A percentile compares a stretch with the other conserved stretches of the same genome.
phyloP scores from a whole-genome alignment of 2,113 vertebrate species.

The Ailurus styani region DNA sequence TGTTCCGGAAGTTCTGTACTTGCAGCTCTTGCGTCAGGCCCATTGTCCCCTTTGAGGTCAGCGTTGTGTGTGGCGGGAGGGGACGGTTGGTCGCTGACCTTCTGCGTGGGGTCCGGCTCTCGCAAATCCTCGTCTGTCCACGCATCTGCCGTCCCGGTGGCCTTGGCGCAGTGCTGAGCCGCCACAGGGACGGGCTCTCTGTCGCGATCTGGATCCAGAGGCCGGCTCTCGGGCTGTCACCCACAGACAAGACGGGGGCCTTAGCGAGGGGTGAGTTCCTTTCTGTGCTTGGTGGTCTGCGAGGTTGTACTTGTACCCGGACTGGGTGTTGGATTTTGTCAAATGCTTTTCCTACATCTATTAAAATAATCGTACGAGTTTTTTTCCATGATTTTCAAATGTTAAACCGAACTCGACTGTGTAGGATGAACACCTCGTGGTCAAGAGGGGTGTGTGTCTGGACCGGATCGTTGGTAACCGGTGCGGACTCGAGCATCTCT shows the following conservation, averaged over 20 bases:
- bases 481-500: background rate
- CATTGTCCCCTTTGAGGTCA: too few relatives aligned
- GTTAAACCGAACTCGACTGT: background rate
- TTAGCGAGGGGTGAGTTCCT: background rate
- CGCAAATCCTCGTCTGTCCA: too few relatives aligned
- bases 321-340: background rate
- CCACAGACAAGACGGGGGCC: background rate
- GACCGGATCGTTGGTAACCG: too few relatives aligned
- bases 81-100: too few relatives aligned
- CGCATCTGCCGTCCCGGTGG: too few relatives aligned
- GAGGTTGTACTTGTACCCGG: background rate
- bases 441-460: background rate
- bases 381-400: background rate
- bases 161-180: too few relatives aligned
- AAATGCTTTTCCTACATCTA: background rate
- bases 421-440: background rate
- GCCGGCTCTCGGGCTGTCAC: background rate
- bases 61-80: too few relatives aligned
- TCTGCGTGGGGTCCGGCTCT: too few relatives aligned
- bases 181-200: background rate
- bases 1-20: too few relatives aligned
- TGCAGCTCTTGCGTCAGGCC: too few relatives aligned
- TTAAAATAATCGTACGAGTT: background rate
- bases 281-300: background rate
- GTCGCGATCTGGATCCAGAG: too few relatives aligned